Evolutionary conservation across 2,888 invertebrate genomes (phyloP), one percentile per base, ranked within the genome.

Genomic region (Coleophora flavipennella): DNA sequence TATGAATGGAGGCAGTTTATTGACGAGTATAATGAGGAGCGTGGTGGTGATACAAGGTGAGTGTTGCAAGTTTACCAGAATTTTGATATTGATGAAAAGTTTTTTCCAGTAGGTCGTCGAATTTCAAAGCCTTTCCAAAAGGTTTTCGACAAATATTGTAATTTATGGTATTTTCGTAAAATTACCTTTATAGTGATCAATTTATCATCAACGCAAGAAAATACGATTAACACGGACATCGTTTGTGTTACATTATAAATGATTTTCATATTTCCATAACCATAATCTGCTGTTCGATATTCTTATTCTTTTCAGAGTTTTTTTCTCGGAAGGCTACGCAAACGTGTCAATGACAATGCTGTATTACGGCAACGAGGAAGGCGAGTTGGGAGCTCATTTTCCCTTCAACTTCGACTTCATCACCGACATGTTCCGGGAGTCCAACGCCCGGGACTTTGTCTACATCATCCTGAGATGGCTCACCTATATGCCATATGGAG

Each of bases 351-450:
- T 80, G 54, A 85, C 87, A 0, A 88, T 90, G 87, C 57, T 85
- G 44, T 91, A 88, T 64, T 91, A 90, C 56, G 88, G 89, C 1
- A 78, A 78, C 50, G 81, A 73, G 44, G 42, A 62, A 1, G 63
- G 61, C 43, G 59, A 57, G 0, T 40, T 56, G 1, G 88, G 89
- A 0, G 84, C 88, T 0, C 87, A 90, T 46, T 86, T 91, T 40
- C 89, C 91, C 0, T 90, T 91, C 59, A 91, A 91, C 63, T 90
- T 90, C 42, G 83, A 88, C 51, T 78, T 91, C 45, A 77, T 90
- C 42, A 77, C 75, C 0, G 76, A 81, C 10, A 54, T 89, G 1
- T 80, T 79, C 1, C 57, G 64, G 0, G 51, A 66, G 2, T 86
- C 86, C 1, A 80, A 55, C 8, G 87, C 87, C 0, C 51, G 68